Conservation (phyloP, 2,113 vertebrate genomes). For the Gasterosteus aculeatus region DNA sequence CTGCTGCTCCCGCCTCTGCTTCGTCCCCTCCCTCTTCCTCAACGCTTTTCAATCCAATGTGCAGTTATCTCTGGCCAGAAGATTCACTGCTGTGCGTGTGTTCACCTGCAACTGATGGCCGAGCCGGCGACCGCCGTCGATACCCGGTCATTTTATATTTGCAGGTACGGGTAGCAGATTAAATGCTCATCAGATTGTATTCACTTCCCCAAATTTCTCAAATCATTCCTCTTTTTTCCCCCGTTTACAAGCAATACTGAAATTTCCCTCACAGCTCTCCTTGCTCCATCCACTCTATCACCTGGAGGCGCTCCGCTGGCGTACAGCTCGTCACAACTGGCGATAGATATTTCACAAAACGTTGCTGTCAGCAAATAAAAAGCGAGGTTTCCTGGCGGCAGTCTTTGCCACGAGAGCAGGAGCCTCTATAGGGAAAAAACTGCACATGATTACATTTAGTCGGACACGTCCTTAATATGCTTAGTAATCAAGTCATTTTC, state of each 20-base stretch:
- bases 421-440: constrained; percentile 30
- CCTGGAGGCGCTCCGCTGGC: constrained; percentile 65
- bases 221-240: constrained; percentile 46
- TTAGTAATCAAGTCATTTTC: constrained; percentile 44
- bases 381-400: constrained; percentile 39
- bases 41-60: constrained; percentile 64
- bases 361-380: constrained; percentile 71
- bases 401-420: constrained; percentile 40
- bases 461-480: constrained; percentile 24
- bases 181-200: constrained; percentile 50
- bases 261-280: constrained; percentile 51
- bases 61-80: constrained; percentile 43
- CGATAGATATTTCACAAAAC: constrained; percentile 73
- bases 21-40: constrained; percentile 38
- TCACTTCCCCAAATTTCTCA: constrained; percentile 45
- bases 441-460: constrained; percentile 46
- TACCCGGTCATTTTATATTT: constrained; percentile 31
- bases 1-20: constrained; percentile 15
- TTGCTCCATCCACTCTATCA: constrained; percentile 70
- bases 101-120: constrained; percentile 54
- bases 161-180: constrained; percentile 36
- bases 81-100: constrained; percentile 46
- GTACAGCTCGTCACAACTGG: constrained; percentile 55
- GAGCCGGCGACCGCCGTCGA: constrained; percentile 12
- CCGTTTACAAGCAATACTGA: constrained; percentile 38